phyloP scores from a whole-genome alignment of 2,113 vertebrate genomes.

The Halcyon malimbica region DNA sequence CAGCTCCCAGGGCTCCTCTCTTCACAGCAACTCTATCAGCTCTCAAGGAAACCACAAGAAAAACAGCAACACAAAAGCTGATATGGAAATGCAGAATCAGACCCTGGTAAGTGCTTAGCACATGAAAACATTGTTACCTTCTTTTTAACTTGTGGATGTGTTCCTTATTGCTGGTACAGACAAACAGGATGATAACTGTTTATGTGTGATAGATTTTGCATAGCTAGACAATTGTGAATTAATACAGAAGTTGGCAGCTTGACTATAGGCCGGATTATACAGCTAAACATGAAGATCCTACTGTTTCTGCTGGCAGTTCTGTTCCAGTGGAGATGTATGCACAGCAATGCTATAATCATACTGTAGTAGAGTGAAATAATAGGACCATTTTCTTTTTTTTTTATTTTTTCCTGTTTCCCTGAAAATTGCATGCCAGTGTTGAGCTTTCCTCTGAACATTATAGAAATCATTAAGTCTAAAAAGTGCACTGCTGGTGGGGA shows the following conservation, averaged over 20 bases:
- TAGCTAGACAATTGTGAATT: constrained; percentile 24
- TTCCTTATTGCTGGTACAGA: not conserved
- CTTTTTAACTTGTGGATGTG: not conserved
- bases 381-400: not conserved
- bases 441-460: not conserved
- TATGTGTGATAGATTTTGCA: not conserved
- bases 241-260: not conserved
- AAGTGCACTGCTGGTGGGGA: not conserved
- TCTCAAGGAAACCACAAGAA: constrained; percentile 85
- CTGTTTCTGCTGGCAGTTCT: not conserved
- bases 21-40: constrained; percentile 75
- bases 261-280: not conserved
- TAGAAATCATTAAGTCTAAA: not conserved
- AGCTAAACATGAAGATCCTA: not conserved
- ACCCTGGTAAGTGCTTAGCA: constrained; percentile 80
- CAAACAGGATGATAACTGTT: constrained; percentile 16
- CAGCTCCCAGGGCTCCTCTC: constrained; percentile 76
- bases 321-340: not conserved
- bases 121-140: constrained; percentile 14
- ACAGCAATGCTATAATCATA: not conserved
- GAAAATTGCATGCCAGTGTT: not conserved
- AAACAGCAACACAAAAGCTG: constrained; percentile 79
- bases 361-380: not conserved
- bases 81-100: constrained; percentile 80
- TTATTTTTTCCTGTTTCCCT: not conserved